These are phyloP conservation scores for Pangasius larnaudii DNA, from an alignment of 2,797 vertebrate species.

Conservation along the genomic window DNA sequence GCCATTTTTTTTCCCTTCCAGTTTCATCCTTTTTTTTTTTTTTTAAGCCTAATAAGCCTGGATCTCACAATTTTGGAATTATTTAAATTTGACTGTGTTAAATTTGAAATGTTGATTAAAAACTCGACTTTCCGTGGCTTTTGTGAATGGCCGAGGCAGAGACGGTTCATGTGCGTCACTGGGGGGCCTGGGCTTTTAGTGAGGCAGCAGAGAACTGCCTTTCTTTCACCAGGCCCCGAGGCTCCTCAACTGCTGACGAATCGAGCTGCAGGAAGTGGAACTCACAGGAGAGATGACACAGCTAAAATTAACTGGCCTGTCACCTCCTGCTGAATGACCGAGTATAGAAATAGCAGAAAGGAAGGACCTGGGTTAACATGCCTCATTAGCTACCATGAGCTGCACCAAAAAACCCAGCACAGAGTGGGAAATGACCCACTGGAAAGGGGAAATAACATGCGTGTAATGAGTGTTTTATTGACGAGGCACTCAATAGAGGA, in stretches of 20 bases:
- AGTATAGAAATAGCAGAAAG: constrained; percentile 70
- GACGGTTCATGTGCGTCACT: constrained; percentile 42
- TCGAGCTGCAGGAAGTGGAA: constrained; percentile 75
- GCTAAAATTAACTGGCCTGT: constrained; percentile 77
- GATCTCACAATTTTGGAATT: background rate
- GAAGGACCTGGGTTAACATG: constrained; percentile 59
- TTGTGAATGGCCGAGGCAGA: constrained; percentile 31
- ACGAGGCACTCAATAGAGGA: constrained; percentile 16
- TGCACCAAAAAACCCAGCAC: background rate
- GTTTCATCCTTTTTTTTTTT: background rate
- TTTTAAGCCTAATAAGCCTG: no score
- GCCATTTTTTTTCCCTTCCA: background rate
- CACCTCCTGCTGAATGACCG: constrained; percentile 68
- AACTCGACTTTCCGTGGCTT: constrained; percentile 6
- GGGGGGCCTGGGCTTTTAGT: constrained; percentile 6
- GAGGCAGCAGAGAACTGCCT: constrained; percentile 35
- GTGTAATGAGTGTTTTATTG: constrained; percentile 13
- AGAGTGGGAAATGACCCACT: constrained; percentile 37
- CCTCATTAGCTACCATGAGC: constrained; percentile 39
- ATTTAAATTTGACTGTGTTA: background rate
- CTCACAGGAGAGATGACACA: constrained; percentile 72
- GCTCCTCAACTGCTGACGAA: constrained; percentile 65
- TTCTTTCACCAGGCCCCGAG: constrained; percentile 56
- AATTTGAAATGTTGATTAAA: no score
- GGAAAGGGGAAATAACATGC: background rate